These are phyloP conservation scores for Allobates femoralis DNA, from an alignment of 2,797 vertebrate genomes.

Conservation along the genomic window DNA sequence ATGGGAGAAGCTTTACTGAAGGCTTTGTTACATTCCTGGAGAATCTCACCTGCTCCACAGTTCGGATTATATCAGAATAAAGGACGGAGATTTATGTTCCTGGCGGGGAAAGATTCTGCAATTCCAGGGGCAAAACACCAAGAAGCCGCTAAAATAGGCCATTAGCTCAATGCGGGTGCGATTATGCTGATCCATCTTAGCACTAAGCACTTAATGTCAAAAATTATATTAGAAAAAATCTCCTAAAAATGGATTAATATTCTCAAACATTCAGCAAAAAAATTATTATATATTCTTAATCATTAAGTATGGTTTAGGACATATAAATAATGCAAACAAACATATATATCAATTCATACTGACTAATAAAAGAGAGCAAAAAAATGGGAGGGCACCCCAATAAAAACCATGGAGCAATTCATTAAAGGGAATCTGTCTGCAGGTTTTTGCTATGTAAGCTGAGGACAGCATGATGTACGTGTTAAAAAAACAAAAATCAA, in stretches of 20 bases:
- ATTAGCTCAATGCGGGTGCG: not conserved
- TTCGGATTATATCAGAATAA: constrained; percentile 16
- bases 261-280: not conserved
- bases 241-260: not conserved
- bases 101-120: not conserved
- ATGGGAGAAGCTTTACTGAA: constrained; percentile 10
- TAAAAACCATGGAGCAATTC: no score
- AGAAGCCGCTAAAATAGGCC: not conserved
- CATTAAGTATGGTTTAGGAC: no score
- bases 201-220: not conserved
- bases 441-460: no score
- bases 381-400: no score
- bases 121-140: not conserved
- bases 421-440: no score
- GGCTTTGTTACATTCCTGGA: constrained; percentile 25
- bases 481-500: no score
- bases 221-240: not conserved
- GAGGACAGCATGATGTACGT: no score
- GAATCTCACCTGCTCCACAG: constrained; percentile 35
- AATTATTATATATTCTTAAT: no score
- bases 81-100: constrained; percentile 5
- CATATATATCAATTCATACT: no score
- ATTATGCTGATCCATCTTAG: constrained; percentile 18
- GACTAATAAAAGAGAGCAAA: no score
- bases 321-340: no score